Percentiles rank a stretch among this genome's conserved stretches.
Evolutionary conservation across 2,797 vertebrate genomes (phyloP).

Genomic region (Cyclura pinguis): DNA sequence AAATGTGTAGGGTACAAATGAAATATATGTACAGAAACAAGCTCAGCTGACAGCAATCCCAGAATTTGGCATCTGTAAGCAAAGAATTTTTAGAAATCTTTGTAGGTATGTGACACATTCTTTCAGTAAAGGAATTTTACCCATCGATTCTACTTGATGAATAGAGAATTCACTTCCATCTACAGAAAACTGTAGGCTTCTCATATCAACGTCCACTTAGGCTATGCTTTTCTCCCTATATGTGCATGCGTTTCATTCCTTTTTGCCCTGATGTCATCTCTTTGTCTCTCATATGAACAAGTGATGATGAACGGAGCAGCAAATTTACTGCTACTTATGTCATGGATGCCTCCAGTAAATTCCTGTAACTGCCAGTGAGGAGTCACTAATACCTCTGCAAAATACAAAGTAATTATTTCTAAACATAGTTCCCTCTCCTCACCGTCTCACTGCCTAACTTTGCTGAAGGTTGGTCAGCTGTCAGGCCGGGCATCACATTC

Average conservation of each 20-base stretch:
- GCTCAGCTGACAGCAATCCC: neutral
- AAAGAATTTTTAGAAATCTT: conserved; percentile 1
- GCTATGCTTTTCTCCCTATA: neutral
- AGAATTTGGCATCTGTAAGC: neutral
- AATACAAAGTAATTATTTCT: conserved; percentile 76
- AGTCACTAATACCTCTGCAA: conserved; percentile 65
- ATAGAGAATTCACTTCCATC: neutral
- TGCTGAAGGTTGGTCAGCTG: conserved; percentile 12
- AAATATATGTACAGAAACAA: neutral
- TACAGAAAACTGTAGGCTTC: neutral
- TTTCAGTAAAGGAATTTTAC: neutral
- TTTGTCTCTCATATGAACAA: conserved; percentile 1
- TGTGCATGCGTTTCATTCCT: neutral
- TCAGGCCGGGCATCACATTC: conserved; percentile 46
- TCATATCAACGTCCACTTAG: neutral
- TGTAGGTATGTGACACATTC: neutral
- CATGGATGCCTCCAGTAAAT: conserved; percentile 60
- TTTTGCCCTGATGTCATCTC: neutral
- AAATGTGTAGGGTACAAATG: neutral
- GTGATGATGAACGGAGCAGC: conserved; percentile 7
- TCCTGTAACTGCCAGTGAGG: conserved; percentile 59
- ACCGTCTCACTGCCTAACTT: conserved; percentile 37
- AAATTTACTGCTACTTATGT: conserved; percentile 51
- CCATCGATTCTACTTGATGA: neutral
- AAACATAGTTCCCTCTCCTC: conserved; percentile 68